Conservation (phyloP, 2,113 vertebrate genomes). For the Perca flavescens region DNA sequence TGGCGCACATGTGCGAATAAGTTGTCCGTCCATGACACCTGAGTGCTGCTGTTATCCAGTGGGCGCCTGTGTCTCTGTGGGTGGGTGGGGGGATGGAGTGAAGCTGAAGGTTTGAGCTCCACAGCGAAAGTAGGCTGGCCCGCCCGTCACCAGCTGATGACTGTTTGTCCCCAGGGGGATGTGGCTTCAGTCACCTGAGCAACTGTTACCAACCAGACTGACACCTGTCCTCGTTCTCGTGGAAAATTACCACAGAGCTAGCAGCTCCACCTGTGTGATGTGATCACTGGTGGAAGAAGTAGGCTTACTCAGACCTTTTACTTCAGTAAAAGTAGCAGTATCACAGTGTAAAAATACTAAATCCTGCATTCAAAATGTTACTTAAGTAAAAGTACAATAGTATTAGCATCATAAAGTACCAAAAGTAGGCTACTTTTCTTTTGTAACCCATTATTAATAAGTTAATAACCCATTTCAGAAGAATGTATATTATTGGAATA, state of each 20-base stretch:
- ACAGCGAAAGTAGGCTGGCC: conserved; percentile 17
- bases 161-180: conserved; percentile 30
- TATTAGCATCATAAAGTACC: not conserved
- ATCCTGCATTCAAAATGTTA: not conserved
- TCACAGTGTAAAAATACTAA: not conserved
- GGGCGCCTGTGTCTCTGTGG: not conserved
- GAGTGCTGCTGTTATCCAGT: not conserved
- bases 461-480: not conserved
- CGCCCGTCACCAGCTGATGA: conserved; percentile 57
- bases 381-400: not conserved
- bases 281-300: not conserved
- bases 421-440: not conserved
- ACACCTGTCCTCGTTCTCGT: conserved; percentile 50
- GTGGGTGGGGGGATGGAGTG: not conserved
- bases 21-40: conserved; percentile 19
- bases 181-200: conserved; percentile 66
- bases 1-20: not conserved
- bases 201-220: conserved; percentile 12
- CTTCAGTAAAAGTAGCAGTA: not conserved
- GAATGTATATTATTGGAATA: not conserved
- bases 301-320: not conserved
- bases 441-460: too few relatives aligned
- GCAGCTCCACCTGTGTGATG: not conserved
- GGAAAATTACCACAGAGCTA: not conserved
- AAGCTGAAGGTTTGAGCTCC: conserved; percentile 5